phyloP scores from a whole-genome alignment of 2,797 vertebrate species.

The Siniperca undulata region DNA sequence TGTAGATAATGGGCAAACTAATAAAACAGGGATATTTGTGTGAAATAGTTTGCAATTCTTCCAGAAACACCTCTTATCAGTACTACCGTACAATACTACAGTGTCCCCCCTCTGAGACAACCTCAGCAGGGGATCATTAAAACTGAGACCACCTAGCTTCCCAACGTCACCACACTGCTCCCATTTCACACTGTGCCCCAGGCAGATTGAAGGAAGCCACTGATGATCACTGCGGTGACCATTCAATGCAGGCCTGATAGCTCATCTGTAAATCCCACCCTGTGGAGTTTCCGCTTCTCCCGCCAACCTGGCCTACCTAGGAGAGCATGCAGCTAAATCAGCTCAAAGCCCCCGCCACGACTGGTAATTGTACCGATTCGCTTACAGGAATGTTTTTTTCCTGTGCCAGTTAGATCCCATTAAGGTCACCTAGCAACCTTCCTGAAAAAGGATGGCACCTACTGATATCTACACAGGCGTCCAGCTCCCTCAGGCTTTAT shows the following conservation, averaged over 20 bases:
- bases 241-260: constrained; percentile 60
- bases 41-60: constrained; percentile 33
- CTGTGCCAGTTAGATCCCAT: constrained; percentile 69
- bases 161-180: not conserved
- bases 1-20: constrained; percentile 38
- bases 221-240: constrained; percentile 32
- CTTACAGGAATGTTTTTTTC: constrained; percentile 70
- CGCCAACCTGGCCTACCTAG: constrained; percentile 16
- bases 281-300: constrained; percentile 39
- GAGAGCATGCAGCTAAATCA: constrained; percentile 44
- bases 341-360: constrained; percentile 55
- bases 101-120: not conserved
- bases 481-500: constrained; percentile 38
- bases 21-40: constrained; percentile 43
- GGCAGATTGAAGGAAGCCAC: constrained; percentile 45
- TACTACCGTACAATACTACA: constrained; percentile 18
- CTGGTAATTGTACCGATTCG: constrained; percentile 72
- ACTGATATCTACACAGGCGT: constrained; percentile 51
- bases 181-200: constrained; percentile 35
- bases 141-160: constrained; percentile 31
- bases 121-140: constrained; percentile 43
- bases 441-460: constrained; percentile 56
- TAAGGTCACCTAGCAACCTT: constrained; percentile 79
- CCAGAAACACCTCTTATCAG: constrained; percentile 24
- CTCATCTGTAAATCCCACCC: constrained; percentile 65